Evolutionary conservation across 1,140 invertebrate genomes (phyloP), one percentile per base, ranked within the genome.

Genomic region (Aphaenogaster floridana): DNA sequence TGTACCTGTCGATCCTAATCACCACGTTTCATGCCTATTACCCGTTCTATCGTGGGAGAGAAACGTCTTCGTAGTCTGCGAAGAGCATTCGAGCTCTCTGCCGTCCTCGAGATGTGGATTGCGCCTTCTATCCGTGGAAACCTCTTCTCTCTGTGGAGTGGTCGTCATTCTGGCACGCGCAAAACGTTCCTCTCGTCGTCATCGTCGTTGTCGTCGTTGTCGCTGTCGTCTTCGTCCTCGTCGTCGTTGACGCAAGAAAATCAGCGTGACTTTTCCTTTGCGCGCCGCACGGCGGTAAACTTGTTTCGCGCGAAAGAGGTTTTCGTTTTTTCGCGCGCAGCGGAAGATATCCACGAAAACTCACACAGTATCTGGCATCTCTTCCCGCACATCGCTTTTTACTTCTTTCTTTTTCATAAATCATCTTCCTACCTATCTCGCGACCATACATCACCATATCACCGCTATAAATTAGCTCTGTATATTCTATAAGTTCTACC

Each of bases 1-100:
- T 66, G 79, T 50, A 81, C 66, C 57, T 64, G 86, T 87, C 86
- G 79, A 87, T 87, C 69, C 86, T 87, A 84, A 87, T 87, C 80
- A 87, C 68, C 80, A 36, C 63, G n/a, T 87, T 87, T 87, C 86
- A 66, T 68, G 79, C 48, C 80, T 42, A 68, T 78, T 88, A 85
- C 71, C 42, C 52, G 76, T 50, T 71, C 76, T 79, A 48, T 74
- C 52, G 54, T 28, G 17, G 3, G 15, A 48, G 68, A 88, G 69
- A 64, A 61, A 61, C 66, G 45, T 39, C 66, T 66, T 42, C 9
- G 48, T 48, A n/a, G 42, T 61, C 87, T 34, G 57, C 39, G 42
- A 61, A 83, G 68, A 64, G 39, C 72, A 9, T 71, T 86, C 71
- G 45, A 85, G 59, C 63, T 48, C 36, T 48, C 28, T 13, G 21